Evolutionary conservation across 2,797 vertebrate genomes (phyloP).

Genomic region (Neosilurus mollespiculum): DNA sequence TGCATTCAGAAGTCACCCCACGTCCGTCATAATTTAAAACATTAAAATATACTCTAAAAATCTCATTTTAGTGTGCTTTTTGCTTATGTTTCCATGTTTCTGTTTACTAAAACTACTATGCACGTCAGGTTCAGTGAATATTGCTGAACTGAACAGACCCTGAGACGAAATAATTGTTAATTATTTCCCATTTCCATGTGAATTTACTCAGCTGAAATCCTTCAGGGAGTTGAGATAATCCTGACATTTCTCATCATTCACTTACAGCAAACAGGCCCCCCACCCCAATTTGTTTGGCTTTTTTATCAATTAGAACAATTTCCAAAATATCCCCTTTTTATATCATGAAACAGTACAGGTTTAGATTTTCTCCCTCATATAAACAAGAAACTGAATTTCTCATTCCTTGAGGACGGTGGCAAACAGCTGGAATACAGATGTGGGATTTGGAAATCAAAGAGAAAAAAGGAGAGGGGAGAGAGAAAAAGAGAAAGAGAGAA

Average conservation of each 20-base stretch:
- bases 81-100: no score
- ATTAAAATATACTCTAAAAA: no score
- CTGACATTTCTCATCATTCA: background rate
- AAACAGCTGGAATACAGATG: conserved; percentile 67
- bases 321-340: background rate
- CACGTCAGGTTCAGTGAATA: no score
- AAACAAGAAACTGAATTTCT: background rate
- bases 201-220: background rate
- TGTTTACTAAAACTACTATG: no score
- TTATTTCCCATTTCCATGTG: background rate
- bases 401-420: background rate
- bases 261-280: no score
- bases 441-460: background rate
- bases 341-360: background rate
- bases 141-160: no score
- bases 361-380: background rate
- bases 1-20: no score
- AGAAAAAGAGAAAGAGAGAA: background rate
- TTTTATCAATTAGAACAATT: background rate
- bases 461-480: background rate
- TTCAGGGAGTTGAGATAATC: background rate
- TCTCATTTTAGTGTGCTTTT: no score
- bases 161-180: no score
- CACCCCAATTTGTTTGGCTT: background rate
- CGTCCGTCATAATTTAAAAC: no score